phyloP scores from a whole-genome alignment of 64 coral and sea anemone genomes.

The Pocillopora damicornis region DNA sequence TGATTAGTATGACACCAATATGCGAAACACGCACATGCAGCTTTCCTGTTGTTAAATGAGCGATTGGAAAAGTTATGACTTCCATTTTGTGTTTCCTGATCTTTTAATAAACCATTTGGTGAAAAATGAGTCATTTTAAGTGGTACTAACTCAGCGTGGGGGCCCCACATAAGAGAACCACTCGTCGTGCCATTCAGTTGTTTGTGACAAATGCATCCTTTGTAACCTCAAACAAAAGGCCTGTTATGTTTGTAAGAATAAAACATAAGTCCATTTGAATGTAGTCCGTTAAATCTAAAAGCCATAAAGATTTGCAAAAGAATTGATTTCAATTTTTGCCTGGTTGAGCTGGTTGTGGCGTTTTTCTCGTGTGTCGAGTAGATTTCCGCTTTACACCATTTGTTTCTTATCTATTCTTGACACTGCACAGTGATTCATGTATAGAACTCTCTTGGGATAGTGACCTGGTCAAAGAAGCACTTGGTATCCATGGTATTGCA shows the following conservation, averaged over 20 bases:
- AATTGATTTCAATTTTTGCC: not conserved
- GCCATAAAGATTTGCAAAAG: not conserved
- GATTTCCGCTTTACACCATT: too few species aligned
- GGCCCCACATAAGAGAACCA: not conserved
- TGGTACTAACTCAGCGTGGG: not conserved
- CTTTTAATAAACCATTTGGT: not conserved
- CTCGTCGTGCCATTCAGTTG: not conserved
- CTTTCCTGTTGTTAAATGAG: not conserved
- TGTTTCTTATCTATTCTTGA: not conserved
- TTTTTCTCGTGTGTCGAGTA: not conserved
- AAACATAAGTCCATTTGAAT: not conserved
- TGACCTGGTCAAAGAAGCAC: not conserved
- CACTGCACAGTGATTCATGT: not conserved
- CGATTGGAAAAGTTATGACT: not conserved
- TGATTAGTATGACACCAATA: not conserved
- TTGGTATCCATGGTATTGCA: constrained; percentile 22
- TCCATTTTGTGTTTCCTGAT: not conserved
- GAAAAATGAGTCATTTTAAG: not conserved
- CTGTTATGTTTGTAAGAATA: constrained; percentile 27
- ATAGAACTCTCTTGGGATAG: constrained; percentile 12
- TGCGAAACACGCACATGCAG: not conserved
- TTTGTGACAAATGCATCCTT: not conserved
- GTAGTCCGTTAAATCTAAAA: not conserved
- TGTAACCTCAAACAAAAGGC: constrained; percentile 5
- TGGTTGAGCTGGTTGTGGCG: not conserved